Evolutionary conservation across 2,888 invertebrate species (phyloP), one percentile per base, ranked within the genome.

Genomic region (Phania funesta): DNA sequence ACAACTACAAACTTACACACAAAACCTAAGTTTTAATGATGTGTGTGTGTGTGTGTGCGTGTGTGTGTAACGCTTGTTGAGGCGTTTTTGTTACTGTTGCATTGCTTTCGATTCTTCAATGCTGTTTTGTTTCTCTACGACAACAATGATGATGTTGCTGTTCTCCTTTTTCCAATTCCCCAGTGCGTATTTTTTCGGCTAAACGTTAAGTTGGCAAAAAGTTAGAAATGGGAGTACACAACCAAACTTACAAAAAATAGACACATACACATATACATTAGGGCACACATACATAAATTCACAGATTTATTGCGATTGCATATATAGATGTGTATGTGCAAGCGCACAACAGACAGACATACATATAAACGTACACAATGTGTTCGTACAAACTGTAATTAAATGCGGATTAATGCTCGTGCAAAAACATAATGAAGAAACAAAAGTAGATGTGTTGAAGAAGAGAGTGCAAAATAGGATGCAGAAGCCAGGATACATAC

Each of bases 381-480:
- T 35, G 29, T 24, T 73, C 54, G 41, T 44, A 20, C 54, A 50
- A 77, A 68, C 54, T 81, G 81, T 73, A 81, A 81, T 81, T 81
- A 81, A 81, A 81, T 81, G 81, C 81, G 77, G 81, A 81, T 81
- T 81, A 81, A 77, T 81, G 76, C 73, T 48, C 67, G 38, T 60
- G 50, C 73, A 64, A 64, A 54, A 71, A 65, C 20, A 41, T 77
- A 77, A 67, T 81, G 46, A 71, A 73, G 77, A 74, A 77, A 73
- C 58, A 81, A 81, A 54, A 81, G 44, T 64, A 60, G 68, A n/a
- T n/a, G n/a, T n/a, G 35, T 22, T 29, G 18, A 60, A 46, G 9
- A n/a, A 54, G 52, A 41, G 56, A 48, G 56, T 52, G n/a, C n/a
- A 9, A 29, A 67, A 56, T 22, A 56, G 44, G 29, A 58, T 65